A percentile compares a stretch with the other conserved stretches of the same genome.
Evolutionary conservation across 2,113 vertebrate species (phyloP).

Genomic region (Casuarius casuarius): DNA sequence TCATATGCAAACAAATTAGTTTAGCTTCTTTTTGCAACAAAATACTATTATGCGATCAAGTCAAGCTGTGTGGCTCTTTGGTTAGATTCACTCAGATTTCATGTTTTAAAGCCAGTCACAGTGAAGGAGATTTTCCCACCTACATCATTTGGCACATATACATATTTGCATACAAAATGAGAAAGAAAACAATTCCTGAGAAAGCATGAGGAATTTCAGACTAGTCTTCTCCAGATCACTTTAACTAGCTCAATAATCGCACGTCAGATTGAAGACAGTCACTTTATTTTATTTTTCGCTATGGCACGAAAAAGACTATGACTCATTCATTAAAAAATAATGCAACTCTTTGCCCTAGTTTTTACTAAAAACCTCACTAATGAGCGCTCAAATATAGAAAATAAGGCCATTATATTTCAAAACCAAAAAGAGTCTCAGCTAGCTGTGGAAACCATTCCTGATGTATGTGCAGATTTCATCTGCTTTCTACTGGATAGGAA

Average conservation of each 20-base stretch:
- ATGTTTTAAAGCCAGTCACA: background rate
- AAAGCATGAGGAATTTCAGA: background rate
- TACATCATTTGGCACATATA: background rate
- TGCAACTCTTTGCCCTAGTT: background rate
- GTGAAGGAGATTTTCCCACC: background rate
- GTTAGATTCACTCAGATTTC: background rate
- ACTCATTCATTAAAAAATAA: conserved; percentile 20
- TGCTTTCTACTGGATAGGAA: background rate
- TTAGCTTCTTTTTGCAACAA: background rate
- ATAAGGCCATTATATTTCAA: background rate
- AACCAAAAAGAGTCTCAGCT: background rate
- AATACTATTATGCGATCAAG: background rate
- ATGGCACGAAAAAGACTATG: background rate
- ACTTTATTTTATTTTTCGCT: background rate
- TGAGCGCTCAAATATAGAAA: background rate
- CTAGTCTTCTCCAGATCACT: background rate
- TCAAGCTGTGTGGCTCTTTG: background rate
- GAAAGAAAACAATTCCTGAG: background rate
- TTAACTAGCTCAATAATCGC: background rate
- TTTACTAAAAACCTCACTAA: conserved; percentile 28
- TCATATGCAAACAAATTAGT: background rate
- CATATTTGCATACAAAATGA: background rate
- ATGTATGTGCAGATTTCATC: background rate
- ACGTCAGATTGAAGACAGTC: background rate
- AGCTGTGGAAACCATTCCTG: background rate